Conservation (phyloP, 2,888 invertebrate species). For the Phlogophora meticulosa region DNA sequence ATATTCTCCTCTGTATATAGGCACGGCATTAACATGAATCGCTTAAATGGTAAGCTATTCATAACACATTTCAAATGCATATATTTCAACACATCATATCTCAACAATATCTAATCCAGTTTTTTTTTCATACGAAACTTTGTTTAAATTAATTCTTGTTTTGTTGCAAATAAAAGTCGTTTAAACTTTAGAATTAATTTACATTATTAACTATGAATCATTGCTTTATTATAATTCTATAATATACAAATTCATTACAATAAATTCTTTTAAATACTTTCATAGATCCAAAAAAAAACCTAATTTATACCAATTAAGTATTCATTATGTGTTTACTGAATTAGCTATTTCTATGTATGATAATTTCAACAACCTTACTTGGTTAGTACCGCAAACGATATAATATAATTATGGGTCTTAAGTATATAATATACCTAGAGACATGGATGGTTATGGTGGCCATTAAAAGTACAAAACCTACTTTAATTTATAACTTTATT, state of each 20-base stretch:
- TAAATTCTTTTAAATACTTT: conserved; percentile 56
- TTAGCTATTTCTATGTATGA: conserved; percentile 36
- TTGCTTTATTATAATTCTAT: conserved; percentile 50
- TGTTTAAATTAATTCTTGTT: conserved; percentile 53
- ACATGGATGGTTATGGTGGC: conserved; percentile 5
- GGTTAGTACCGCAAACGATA: conserved; percentile 13
- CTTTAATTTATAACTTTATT: conserved; percentile 35
- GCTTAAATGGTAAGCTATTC: conserved; percentile 38
- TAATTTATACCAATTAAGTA: conserved; percentile 61
- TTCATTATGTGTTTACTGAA: conserved; percentile 57
- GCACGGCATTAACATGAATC: conserved; percentile 40
- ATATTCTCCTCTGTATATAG: conserved; percentile 25
- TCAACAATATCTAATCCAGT: conserved; percentile 49
- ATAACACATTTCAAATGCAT: conserved; percentile 57
- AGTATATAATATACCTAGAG: conserved; percentile 16
- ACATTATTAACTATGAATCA: conserved; percentile 59
- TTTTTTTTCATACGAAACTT: conserved; percentile 26
- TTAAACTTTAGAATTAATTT: conserved; percentile 59
- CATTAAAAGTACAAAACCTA: conserved; percentile 19
- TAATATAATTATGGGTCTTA: conserved; percentile 19
- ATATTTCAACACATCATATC: conserved; percentile 63
- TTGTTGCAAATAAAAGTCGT: conserved; percentile 51
- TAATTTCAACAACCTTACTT: conserved; percentile 31
- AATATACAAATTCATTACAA: conserved; percentile 37
- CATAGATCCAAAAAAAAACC: conserved; percentile 30